Evolutionary conservation across 2,797 vertebrate species (phyloP).

Genomic region (Pseudochaenichthys georgianus): DNA sequence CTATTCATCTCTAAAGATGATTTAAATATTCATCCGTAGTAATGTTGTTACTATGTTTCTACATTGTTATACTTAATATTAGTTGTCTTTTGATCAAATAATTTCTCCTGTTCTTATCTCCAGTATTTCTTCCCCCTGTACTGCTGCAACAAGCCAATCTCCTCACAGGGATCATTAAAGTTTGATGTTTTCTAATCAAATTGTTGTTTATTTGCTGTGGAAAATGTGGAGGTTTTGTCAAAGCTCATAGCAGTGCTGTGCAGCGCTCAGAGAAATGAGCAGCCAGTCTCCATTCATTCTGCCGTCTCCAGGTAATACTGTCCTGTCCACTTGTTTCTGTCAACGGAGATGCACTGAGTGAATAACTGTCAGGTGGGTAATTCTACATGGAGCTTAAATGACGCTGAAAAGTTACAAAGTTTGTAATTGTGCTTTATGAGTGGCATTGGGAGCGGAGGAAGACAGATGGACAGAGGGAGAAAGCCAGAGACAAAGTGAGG

Average conservation of each 20-base stretch:
- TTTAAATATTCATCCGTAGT: conserved; percentile 48
- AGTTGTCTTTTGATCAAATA: conserved; percentile 57
- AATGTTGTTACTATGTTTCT: conserved; percentile 40
- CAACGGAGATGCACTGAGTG: conserved; percentile 70
- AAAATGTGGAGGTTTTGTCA: conserved; percentile 70
- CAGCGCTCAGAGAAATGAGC: conserved; percentile 64
- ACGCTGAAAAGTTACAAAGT: conserved; percentile 75
- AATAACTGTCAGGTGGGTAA: conserved; percentile 78
- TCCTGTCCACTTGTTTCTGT: conserved; percentile 75
- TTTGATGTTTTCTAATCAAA: conserved; percentile 77
- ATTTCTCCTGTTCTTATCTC: conserved; percentile 70
- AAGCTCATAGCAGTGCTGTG: conserved; percentile 52
- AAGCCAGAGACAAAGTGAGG: conserved; percentile 68
- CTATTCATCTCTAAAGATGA: conserved; percentile 28
- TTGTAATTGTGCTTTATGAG: conserved; percentile 59
- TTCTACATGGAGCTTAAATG: conserved; percentile 74
- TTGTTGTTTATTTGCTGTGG: conserved; percentile 78
- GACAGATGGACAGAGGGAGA: conserved; percentile 63
- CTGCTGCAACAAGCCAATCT: conserved; percentile 72
- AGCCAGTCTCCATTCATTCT: conserved; percentile 82
- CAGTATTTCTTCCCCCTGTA: conserved; percentile 49
- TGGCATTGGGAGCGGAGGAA: conserved; percentile 52
- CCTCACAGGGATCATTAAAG: conserved; percentile 76
- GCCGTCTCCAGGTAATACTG: conserved; percentile 66
- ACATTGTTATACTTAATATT: conserved; percentile 64